A percentile compares a stretch with the other conserved stretches of the same genome.
phyloP scores from a whole-genome alignment of 2,113 vertebrate genomes.

The Synchiropus splendidus region DNA sequence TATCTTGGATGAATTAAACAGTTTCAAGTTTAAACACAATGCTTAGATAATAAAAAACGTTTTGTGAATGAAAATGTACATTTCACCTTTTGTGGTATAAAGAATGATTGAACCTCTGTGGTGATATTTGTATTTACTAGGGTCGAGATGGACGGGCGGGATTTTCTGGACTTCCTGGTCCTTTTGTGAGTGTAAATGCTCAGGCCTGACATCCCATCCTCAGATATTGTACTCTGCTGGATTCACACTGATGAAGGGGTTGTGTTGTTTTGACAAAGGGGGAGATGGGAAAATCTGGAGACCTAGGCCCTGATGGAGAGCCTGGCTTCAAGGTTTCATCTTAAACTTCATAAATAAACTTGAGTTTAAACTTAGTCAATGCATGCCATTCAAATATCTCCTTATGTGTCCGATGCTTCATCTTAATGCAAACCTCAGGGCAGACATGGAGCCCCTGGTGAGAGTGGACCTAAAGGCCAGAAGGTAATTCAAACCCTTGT shows the following conservation, averaged over 20 bases:
- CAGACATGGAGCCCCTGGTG: conserved; percentile 38
- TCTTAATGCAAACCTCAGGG: conserved; percentile 39
- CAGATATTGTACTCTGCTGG: not conserved
- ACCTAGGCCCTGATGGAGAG: conserved; percentile 62
- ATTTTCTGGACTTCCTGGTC: conserved; percentile 60
- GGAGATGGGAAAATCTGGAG: conserved; percentile 63
- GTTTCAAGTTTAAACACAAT: too few relatives aligned
- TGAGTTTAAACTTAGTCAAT: not conserved
- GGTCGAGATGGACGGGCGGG: conserved; percentile 55
- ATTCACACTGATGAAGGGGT: not conserved
- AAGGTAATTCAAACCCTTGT: conserved; percentile 38
- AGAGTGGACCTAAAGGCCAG: conserved; percentile 51
- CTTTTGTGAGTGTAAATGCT: conserved; percentile 58
- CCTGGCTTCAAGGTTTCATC: conserved; percentile 69
- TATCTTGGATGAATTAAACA: too few relatives aligned
- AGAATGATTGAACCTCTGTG: too few relatives aligned
- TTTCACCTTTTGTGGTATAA: too few relatives aligned
- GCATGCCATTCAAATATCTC: too few relatives aligned
- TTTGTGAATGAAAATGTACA: too few relatives aligned
- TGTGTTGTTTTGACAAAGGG: conserved; percentile 47
- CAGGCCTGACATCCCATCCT: not conserved
- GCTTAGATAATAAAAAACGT: too few relatives aligned
- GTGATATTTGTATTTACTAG: conserved; percentile 23
- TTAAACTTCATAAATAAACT: not conserved
- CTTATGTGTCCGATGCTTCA: too few relatives aligned